A percentile compares a stretch with the other conserved stretches of the same genome.
Conservation (phyloP, 2,113 vertebrate genomes). For the Entomyzon cyanotis region DNA sequence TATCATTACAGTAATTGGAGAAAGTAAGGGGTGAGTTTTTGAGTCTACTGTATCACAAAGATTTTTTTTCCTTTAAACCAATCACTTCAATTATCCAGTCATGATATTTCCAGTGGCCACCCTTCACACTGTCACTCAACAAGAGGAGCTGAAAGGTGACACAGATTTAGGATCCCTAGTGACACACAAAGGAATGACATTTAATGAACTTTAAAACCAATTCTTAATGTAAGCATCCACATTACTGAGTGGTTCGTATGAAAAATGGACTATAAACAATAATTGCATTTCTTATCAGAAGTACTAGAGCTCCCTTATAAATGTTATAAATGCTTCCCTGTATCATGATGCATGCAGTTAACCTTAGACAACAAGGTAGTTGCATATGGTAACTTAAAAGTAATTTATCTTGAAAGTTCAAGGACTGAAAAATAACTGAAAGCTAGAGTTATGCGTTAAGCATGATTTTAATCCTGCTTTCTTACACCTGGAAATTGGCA, state of each 20-base stretch:
- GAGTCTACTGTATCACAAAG: neutral
- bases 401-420: neutral
- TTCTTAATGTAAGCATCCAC: neutral
- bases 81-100: neutral
- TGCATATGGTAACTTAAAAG: neutral
- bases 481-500: neutral
- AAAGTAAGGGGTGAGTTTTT: neutral
- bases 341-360: neutral
- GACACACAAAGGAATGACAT: neutral
- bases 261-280: neutral
- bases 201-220: neutral
- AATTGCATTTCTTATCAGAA: neutral
- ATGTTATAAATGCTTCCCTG: neutral
- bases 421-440: neutral
- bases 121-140: neutral
- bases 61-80: neutral
- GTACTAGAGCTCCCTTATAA: neutral
- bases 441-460: neutral
- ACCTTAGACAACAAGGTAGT: neutral
- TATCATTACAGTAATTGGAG: neutral
- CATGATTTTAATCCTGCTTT: neutral
- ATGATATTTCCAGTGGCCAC: neutral
- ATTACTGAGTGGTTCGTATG: neutral
- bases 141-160: neutral
- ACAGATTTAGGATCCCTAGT: neutral